Evolutionary conservation across 2,797 vertebrate genomes (phyloP).

Genomic region (Serranus cabrilla): DNA sequence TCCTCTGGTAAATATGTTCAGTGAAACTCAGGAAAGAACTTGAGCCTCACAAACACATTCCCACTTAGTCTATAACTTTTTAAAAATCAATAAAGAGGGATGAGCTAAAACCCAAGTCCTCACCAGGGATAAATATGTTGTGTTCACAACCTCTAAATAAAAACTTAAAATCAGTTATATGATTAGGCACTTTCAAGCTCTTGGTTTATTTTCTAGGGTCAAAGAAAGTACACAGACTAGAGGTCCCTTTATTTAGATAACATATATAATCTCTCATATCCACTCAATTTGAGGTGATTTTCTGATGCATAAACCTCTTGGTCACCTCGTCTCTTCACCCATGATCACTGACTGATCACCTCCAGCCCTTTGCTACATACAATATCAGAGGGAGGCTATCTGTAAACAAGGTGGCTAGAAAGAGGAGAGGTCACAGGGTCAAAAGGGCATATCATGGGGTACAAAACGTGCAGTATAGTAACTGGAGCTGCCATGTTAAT

Average conservation of each 20-base stretch:
- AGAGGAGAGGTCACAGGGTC: no score
- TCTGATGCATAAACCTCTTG: slow-evolving; percentile 10
- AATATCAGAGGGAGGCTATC: slow-evolving; percentile 76
- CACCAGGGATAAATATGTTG: neutral
- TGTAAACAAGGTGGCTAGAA: neutral
- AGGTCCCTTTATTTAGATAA: slow-evolving; percentile 88
- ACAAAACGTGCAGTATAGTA: no score
- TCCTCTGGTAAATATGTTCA: neutral
- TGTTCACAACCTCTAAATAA: slow-evolving; percentile 7
- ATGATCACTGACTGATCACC: slow-evolving; percentile 24
- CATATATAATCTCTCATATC: slow-evolving; percentile 80
- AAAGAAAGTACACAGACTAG: slow-evolving; percentile 92
- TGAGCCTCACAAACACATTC: neutral
- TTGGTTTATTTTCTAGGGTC: slow-evolving; percentile 91
- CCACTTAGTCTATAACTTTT: neutral
- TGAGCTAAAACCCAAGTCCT: neutral
- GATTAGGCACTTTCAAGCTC: slow-evolving; percentile 92
- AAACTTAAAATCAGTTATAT: slow-evolving; percentile 30
- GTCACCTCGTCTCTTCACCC: slow-evolving; percentile 8
- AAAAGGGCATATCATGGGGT: no score
- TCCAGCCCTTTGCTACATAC: slow-evolving; percentile 77
- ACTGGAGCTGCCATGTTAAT: no score
- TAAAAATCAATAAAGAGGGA: neutral
- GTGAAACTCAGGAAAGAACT: neutral
- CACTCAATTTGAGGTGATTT: slow-evolving; percentile 29